Conservation (phyloP, 2,888 invertebrate genomes). For the Andrena bicolor region DNA sequence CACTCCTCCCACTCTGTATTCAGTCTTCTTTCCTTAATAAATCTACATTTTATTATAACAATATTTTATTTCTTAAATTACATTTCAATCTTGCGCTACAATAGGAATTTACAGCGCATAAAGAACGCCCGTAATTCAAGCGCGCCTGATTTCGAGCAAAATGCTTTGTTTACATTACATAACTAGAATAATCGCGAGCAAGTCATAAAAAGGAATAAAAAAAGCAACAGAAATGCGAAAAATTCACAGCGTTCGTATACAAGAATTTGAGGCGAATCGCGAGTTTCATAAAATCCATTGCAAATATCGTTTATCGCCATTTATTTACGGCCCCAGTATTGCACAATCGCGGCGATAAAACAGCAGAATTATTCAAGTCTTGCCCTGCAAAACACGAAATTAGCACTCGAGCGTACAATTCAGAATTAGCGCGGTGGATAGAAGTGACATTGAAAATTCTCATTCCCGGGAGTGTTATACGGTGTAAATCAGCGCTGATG, state of each 20-base stretch:
- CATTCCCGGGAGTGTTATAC: constrained; percentile 15
- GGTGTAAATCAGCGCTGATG: background rate
- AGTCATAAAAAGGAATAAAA: background rate
- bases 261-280: background rate
- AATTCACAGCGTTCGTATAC: background rate
- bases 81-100: background rate
- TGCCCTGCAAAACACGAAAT: constrained; percentile 6
- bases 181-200: background rate
- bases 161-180: background rate
- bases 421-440: constrained; percentile 11
- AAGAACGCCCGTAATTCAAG: background rate
- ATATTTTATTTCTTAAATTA: background rate
- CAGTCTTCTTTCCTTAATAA: too few relatives aligned
- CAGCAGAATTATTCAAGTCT: background rate
- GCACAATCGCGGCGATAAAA: background rate
- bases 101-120: background rate
- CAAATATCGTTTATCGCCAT: background rate
- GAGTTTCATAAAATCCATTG: background rate
- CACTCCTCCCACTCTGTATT: too few relatives aligned
- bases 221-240: background rate
- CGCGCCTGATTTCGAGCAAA: background rate
- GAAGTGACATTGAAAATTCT: background rate
- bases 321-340: constrained; percentile 1
- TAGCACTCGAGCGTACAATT: background rate
- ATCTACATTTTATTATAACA: background rate